Evolutionary conservation across 2,888 invertebrate genomes (phyloP).

Genomic region (Gerosis bhagava): DNA sequence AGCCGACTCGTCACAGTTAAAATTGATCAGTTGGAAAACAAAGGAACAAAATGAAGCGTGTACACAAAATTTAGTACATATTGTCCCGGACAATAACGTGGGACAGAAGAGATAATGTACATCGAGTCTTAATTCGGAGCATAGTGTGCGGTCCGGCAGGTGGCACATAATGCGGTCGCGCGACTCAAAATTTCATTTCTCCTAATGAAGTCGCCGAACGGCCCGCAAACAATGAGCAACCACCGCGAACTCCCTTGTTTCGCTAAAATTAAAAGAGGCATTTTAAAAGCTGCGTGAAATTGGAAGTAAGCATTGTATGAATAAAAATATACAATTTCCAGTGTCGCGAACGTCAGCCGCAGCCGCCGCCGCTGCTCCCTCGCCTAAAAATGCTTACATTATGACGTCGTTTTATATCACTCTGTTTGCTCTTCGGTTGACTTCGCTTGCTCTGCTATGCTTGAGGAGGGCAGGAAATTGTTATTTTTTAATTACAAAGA

Average conservation of each 20-base stretch:
- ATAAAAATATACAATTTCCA: slow-evolving; percentile 15
- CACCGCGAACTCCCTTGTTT: slow-evolving; percentile 45
- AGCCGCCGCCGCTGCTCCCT: slow-evolving; percentile 12
- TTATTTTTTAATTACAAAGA: slow-evolving; percentile 11
- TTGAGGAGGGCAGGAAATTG: slow-evolving; percentile 7
- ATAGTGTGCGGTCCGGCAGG: background rate
- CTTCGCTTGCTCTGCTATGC: background rate
- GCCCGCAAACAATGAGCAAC: slow-evolving; percentile 41
- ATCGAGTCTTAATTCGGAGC: slow-evolving; percentile 2
- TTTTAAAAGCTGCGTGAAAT: slow-evolving; percentile 38
- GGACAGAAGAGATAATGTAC: background rate
- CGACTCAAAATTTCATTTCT: slow-evolving; percentile 46
- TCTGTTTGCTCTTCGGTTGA: slow-evolving; percentile 11
- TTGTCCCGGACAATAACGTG: slow-evolving; percentile 1
- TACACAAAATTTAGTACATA: slow-evolving; percentile 6
- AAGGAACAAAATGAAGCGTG: slow-evolving; percentile 6
- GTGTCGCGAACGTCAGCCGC: slow-evolving; percentile 9
- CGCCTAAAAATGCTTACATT: slow-evolving; percentile 24
- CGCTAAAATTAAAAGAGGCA: slow-evolving; percentile 46
- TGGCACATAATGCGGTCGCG: slow-evolving; percentile 1
- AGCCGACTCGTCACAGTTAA: slow-evolving; percentile 2
- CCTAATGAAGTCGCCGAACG: slow-evolving; percentile 50
- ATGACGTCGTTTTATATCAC: slow-evolving; percentile 19
- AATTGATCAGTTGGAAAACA: slow-evolving; percentile 12
- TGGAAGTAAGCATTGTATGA: slow-evolving; percentile 29